Conservation (phyloP, 2,797 vertebrate genomes). For the Natrix natrix region DNA sequence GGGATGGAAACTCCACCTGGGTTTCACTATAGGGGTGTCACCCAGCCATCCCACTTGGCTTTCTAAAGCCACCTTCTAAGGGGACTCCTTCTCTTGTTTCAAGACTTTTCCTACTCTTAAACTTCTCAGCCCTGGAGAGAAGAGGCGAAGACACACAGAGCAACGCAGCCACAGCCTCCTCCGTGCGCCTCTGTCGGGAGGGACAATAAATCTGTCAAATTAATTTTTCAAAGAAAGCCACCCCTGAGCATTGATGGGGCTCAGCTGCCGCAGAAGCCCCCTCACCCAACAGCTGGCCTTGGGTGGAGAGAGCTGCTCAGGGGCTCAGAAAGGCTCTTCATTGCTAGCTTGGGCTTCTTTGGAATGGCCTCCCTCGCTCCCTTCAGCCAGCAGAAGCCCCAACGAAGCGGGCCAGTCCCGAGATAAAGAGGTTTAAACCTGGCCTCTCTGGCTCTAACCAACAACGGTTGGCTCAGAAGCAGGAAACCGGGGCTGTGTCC, state of each 20-base stretch:
- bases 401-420: conserved; percentile 41
- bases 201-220: rapidly evolving
- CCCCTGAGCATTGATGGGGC: rapidly evolving
- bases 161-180: neutral
- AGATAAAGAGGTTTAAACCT: conserved; percentile 49
- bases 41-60: too few relatives aligned
- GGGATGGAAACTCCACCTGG: neutral
- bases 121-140: neutral
- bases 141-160: too few relatives aligned
- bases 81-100: neutral
- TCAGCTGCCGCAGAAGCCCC: neutral
- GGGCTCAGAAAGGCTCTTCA: too few relatives aligned
- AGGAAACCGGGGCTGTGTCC: neutral
- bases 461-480: neutral
- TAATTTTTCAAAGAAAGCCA: neutral
- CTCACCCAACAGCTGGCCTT: neutral
- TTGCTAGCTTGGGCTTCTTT: neutral
- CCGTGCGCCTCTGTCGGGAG: neutral
- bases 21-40: neutral
- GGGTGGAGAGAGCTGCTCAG: neutral
- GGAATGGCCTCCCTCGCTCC: neutral
- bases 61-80: neutral
- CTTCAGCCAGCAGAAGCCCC: conserved; percentile 5
- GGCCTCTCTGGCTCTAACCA: conserved; percentile 26
- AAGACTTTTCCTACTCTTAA: neutral